Evolutionary conservation across 2,888 invertebrate genomes (phyloP).

Genomic region (Nowickia ferox): DNA sequence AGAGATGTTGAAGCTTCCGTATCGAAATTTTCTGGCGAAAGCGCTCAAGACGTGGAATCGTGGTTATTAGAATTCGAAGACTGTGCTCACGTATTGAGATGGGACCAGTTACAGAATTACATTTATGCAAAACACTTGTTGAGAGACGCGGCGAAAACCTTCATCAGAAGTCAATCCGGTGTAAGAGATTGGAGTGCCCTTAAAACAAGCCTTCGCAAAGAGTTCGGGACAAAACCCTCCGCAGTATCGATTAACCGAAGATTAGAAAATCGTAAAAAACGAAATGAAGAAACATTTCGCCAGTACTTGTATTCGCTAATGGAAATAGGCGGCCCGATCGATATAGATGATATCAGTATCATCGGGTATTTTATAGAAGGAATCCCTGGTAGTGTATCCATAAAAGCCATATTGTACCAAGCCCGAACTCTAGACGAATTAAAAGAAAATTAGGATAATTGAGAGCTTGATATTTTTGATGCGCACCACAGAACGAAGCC

Average conservation of each 20-base stretch:
- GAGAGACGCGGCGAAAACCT: conserved; percentile 64
- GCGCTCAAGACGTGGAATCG: background rate
- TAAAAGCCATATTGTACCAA: conserved; percentile 50
- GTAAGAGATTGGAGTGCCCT: conserved; percentile 51
- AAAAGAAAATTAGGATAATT: conserved; percentile 25
- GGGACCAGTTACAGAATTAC: conserved; percentile 55
- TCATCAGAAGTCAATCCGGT: conserved; percentile 55
- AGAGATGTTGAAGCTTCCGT: conserved; percentile 18
- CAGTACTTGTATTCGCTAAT: conserved; percentile 64
- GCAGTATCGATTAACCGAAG: conserved; percentile 54
- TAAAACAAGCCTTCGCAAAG: conserved; percentile 43
- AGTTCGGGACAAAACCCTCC: conserved; percentile 45
- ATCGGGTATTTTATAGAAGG: conserved; percentile 58
- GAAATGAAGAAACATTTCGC: conserved; percentile 32
- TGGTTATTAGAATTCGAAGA: background rate
- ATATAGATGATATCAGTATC: conserved; percentile 35
- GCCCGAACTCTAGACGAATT: conserved; percentile 30
- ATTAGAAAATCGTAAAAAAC: conserved; percentile 38
- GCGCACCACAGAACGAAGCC: conserved; percentile 31
- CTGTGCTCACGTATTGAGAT: conserved; percentile 13
- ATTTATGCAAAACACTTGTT: conserved; percentile 54
- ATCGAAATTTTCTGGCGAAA: conserved; percentile 21
- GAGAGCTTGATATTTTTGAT: no score
- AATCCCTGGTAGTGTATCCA: conserved; percentile 7
- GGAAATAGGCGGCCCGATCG: conserved; percentile 56